Base-by-base conservation (phyloP, 2,113 vertebrate species). In the Myiagra hebetior region DNA sequence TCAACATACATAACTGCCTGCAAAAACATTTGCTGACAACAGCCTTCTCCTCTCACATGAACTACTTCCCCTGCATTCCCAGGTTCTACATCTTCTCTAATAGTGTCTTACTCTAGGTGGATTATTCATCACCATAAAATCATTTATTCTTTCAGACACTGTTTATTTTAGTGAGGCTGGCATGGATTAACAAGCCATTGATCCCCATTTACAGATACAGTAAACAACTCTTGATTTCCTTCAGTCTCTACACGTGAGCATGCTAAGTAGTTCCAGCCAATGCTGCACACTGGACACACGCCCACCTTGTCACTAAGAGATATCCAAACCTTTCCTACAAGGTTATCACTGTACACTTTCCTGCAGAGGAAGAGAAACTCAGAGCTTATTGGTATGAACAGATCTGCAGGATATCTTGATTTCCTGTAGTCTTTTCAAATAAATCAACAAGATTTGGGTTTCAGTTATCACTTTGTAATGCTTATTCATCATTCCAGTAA, bases 101-200 rank as follows among this genome's bases (percentile, higher is more conserved):
- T 37, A 85, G 75, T 2, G 1, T 35, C 3, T 21, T 65, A 60
- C 42, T 80, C 53, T 33, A 62, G 74, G 67, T 91, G 63, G 53
- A 73, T 87, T 82, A 96, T 96, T 85, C 70, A 91, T 90, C 93
- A 93, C 87, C 81, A 94, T 94, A 80, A 95, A 93, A 81, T 83
- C 62, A 89, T 64, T 87, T 91, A 37, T 57, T 91, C 85, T 69
- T 90, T 85, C 89, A 94, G 77, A 74, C 91, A 35, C n/a, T 76
- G 91, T 95, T 97, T 89, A 93, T 94, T 91, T 89, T 93, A 95
- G 84, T 83, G 87, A 95, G 74, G 81, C 67, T 95, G 89, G 93
- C 89, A 73, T 41, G 65, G 81, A 91, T 92, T 96, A 94, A 97
- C 78, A 94, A 95, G 91, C 63, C 77, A 93, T 83, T 94, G 94